These are phyloP conservation scores for Aleadryas rufinucha DNA, from an alignment of 2,113 vertebrate species.

Conservation along the genomic window DNA sequence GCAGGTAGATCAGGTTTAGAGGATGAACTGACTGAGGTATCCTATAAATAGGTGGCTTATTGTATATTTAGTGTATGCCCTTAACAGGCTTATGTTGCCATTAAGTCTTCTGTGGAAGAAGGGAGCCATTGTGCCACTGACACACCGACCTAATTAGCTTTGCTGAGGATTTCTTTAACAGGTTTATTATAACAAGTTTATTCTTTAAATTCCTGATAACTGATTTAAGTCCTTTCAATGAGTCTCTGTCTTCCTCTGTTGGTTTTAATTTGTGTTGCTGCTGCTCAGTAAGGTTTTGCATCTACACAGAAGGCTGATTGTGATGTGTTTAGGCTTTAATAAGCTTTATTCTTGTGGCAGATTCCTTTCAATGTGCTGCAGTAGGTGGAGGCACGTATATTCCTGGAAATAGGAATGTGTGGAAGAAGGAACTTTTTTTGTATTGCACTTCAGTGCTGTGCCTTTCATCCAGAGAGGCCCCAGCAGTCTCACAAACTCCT, in stretches of 20 bases:
- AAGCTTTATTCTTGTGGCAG: slow-evolving; percentile 41
- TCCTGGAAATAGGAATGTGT: slow-evolving; percentile 16
- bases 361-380: slow-evolving; percentile 21
- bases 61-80: slow-evolving; percentile 7
- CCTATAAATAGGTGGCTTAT: slow-evolving; percentile 54
- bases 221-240: slow-evolving; percentile 70
- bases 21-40: neutral
- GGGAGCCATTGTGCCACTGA: slow-evolving; percentile 46
- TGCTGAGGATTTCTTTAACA: slow-evolving; percentile 70
- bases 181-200: slow-evolving; percentile 73
- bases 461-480: slow-evolving; percentile 40
- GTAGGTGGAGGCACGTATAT: slow-evolving; percentile 23
- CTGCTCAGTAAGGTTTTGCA: slow-evolving; percentile 27
- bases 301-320: neutral
- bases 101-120: slow-evolving; percentile 49
- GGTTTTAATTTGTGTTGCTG: slow-evolving; percentile 61
- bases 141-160: slow-evolving; percentile 71
- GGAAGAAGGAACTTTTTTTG: slow-evolving; percentile 21
- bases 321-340: slow-evolving; percentile 52
- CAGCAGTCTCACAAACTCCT: neutral
- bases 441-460: slow-evolving; percentile 18
- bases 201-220: slow-evolving; percentile 71
- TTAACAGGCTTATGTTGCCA: slow-evolving; percentile 49
- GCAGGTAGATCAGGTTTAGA: slow-evolving; percentile 43
- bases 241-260: slow-evolving; percentile 61